Base-by-base conservation (phyloP, 64 coral and sea anemone genomes). In the Montipora sp. region DNA sequence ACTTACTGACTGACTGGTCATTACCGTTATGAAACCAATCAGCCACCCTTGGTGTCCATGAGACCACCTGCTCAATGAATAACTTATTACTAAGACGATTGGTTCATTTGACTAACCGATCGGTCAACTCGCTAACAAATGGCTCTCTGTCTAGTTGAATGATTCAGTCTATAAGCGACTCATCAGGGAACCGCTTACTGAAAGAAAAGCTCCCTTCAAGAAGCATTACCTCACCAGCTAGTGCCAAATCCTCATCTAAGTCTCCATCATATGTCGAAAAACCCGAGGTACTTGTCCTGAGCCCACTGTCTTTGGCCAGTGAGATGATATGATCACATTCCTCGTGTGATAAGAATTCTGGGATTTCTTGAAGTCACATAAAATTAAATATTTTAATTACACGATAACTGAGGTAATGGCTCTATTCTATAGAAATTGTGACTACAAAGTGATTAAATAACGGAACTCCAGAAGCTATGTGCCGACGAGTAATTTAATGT, bases 321-420 rank as follows among this genome's bases (percentile, higher is more conserved):
- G 47, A 49, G 18, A 93, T 93, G 61, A 93, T 93, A 48, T 88
- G 81, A 88, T 93, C 83, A 48, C 91, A 93, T 60, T 93, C 91
- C 22, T 87, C 91, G 13, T 63, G 16, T 36, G 83, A 87, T 10
- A 93, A 22, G 60, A 93, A 93, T 9, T 93, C 77, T 7, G 91
- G 83, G 67, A 93, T 93, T 80, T 93, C 91, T 93, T 70, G 23
- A 68, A 66, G 77, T 16, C 3, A 57, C 11, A 57, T 36, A 5
- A 6, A 57, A 57, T 11, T 1, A 57, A 57, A 81, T 50, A 81
- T 23, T 48, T 50, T 19, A 6, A 7, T 14, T 58, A 43, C 36
- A 36, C 36, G 36, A 36, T 36, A 36, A 36, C 2, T 36, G 36
- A 36, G 36, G 27, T 27, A 27, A 27, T 27, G 27, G 27, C 27